A percentile compares a stretch with the other conserved stretches of the same genome.
Conservation (phyloP, 2,888 invertebrate species). For the Acanthosoma haemorrhoidale region DNA sequence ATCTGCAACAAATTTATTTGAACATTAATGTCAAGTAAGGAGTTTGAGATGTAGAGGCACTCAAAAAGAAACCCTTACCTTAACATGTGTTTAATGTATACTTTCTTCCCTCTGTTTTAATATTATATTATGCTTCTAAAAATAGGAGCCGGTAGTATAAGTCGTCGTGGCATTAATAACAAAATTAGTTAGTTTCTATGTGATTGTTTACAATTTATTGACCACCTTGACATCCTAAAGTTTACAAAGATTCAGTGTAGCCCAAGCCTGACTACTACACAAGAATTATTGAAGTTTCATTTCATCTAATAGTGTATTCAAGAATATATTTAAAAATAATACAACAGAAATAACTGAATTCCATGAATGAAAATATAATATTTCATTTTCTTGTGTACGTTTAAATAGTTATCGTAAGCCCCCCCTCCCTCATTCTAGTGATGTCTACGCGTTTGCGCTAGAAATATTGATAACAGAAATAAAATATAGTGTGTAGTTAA, state of each 20-base stretch:
- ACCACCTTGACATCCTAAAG: slow-evolving; percentile 33
- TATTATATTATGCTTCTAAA: background rate
- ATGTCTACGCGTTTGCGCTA: too few relatives aligned
- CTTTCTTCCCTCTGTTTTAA: background rate
- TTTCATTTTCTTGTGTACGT: too few relatives aligned
- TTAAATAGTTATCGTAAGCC: too few relatives aligned
- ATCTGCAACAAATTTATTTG: slow-evolving; percentile 36
- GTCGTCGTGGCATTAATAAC: background rate
- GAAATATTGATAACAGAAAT: too few relatives aligned
- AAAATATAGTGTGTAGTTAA: too few relatives aligned
- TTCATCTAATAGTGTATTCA: too few relatives aligned
- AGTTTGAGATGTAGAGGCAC: background rate
- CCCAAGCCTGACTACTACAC: background rate
- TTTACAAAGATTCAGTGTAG: slow-evolving; percentile 26
- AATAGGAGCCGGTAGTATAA: background rate
- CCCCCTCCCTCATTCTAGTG: too few relatives aligned
- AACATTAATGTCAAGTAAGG: too few relatives aligned
- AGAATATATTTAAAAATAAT: too few relatives aligned
- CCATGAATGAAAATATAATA: too few relatives aligned
- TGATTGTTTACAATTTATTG: slow-evolving; percentile 39
- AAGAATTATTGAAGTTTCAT: too few relatives aligned
- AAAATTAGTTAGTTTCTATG: background rate
- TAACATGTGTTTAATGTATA: slow-evolving; percentile 37
- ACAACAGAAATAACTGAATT: too few relatives aligned
- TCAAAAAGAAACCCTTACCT: slow-evolving; percentile 23